Percentiles rank a stretch among this genome's conserved stretches.
Evolutionary conservation across 2,113 vertebrate genomes (phyloP).

Genomic region (Cryptomyrus ogoouensis): DNA sequence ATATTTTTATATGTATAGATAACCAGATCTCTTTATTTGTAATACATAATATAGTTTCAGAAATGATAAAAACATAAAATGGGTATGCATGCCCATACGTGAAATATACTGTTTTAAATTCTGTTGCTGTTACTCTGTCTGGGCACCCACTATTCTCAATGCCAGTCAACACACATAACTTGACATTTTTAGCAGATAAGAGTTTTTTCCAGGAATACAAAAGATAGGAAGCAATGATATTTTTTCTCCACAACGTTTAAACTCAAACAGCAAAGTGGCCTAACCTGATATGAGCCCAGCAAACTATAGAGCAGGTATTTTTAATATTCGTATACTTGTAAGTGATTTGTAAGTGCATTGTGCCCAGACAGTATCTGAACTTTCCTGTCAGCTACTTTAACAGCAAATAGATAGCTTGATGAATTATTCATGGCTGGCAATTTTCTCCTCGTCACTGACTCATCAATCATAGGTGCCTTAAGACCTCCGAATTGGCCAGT

Average conservation of each 20-base stretch:
- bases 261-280: conserved; percentile 68
- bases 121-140: not conserved
- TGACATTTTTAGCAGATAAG: conserved; percentile 39
- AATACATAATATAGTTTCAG: not conserved
- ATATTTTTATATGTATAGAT: not conserved
- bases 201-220: conserved; percentile 56
- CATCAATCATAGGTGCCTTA: conserved; percentile 92
- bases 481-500: conserved; percentile 83
- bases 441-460: conserved; percentile 94
- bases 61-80: not conserved
- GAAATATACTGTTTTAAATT: not conserved
- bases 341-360: conserved; percentile 94
- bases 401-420: conserved; percentile 92
- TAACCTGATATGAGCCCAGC: conserved; percentile 73
- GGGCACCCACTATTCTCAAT: not conserved
- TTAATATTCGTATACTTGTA: conserved; percentile 84
- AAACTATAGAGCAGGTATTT: conserved; percentile 80
- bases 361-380: conserved; percentile 84
- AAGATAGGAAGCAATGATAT: conserved; percentile 58
- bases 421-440: conserved; percentile 92
- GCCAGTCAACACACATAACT: conserved; percentile 59
- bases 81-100: not conserved
- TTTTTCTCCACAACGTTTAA: conserved; percentile 62
- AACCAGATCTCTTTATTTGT: not conserved
- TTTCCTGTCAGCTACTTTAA: conserved; percentile 92